These are phyloP conservation scores for Onthophagus sagittarius DNA, from an alignment of 2,888 invertebrate species.

Conservation along the genomic window DNA sequence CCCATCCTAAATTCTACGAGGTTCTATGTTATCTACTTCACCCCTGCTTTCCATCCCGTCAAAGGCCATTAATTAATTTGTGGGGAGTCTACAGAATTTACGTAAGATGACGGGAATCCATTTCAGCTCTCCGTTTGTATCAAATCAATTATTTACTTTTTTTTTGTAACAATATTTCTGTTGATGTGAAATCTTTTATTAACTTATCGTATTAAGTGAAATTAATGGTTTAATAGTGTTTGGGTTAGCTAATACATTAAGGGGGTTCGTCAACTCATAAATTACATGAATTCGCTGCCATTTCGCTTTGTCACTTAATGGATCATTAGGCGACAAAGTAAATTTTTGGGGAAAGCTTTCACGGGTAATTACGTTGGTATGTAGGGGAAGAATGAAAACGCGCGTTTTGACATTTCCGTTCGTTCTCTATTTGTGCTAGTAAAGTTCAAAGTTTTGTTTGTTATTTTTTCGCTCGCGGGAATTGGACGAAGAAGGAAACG, in stretches of 20 bases:
- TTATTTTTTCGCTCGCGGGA: background rate
- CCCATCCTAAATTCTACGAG: background rate
- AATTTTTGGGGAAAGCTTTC: background rate
- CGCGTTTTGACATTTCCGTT: background rate
- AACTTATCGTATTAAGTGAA: background rate
- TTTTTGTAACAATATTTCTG: background rate
- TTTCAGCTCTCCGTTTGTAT: no score
- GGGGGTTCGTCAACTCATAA: background rate
- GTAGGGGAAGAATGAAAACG: background rate
- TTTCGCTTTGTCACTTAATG: background rate
- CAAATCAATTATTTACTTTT: background rate
- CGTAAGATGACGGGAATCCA: no score
- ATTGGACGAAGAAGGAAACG: background rate
- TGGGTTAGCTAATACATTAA: background rate
- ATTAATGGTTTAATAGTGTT: background rate
- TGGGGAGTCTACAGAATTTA: background rate
- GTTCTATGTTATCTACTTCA: background rate
- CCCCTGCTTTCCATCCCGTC: background rate
- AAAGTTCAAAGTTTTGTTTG: background rate
- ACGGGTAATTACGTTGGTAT: background rate
- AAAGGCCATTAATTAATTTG: background rate
- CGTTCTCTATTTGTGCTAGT: background rate
- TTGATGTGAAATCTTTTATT: background rate
- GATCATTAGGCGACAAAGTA: background rate
- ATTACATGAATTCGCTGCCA: background rate